Percentiles rank a stretch among this genome's conserved stretches.
These are phyloP conservation scores for Microctonus brassicae DNA, from an alignment of 2,888 invertebrate genomes.

Conservation along the genomic window DNA sequence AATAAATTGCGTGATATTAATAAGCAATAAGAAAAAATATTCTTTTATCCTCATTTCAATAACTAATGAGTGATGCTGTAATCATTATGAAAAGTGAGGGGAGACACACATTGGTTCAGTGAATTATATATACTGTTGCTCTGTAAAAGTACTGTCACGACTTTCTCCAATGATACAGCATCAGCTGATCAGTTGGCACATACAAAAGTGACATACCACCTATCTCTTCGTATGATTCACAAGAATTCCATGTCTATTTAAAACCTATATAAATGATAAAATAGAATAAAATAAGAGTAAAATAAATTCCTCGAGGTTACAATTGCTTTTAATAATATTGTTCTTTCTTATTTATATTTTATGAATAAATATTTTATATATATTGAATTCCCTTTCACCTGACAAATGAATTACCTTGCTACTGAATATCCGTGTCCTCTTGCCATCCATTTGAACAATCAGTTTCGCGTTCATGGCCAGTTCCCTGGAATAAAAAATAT, in stretches of 20 bases:
- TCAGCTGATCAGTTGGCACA: conserved; percentile 18
- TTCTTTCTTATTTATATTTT: conserved; percentile 2
- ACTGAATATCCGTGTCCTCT: conserved; percentile 83
- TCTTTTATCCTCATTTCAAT: neutral
- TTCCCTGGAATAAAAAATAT: conserved; percentile 77
- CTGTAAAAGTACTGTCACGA: conserved; percentile 7
- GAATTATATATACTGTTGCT: neutral
- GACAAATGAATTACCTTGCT: conserved; percentile 74
- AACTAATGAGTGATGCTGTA: conserved; percentile 18
- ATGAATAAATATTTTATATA: neutral
- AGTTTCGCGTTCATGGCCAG: conserved; percentile 85
- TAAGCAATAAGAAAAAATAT: neutral
- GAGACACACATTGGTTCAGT: neutral
- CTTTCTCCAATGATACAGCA: conserved; percentile 26
- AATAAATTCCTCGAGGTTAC: neutral
- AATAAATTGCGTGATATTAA: neutral
- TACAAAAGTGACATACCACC: neutral
- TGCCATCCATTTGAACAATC: conserved; percentile 88
- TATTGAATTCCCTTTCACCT: conserved; percentile 10
- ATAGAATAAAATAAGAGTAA: neutral
- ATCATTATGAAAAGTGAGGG: neutral
- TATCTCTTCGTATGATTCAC: neutral
- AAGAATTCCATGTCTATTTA: neutral
- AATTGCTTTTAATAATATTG: neutral
- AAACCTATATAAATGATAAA: neutral